phyloP scores from a whole-genome alignment of 1,140 invertebrate genomes.

The Platyscapa corneri region DNA sequence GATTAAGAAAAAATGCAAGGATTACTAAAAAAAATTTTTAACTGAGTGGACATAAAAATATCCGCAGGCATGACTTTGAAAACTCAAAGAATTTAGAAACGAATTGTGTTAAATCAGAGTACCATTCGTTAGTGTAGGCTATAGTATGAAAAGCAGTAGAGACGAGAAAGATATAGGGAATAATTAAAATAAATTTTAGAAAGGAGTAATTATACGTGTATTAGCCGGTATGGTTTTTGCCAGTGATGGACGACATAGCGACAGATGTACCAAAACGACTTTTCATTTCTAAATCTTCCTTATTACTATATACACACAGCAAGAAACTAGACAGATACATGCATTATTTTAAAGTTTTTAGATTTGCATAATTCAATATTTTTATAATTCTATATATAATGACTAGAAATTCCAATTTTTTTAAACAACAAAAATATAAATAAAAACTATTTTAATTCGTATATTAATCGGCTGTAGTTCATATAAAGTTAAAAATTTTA shows the following conservation, averaged over 20 bases:
- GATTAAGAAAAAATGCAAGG: slow-evolving; percentile 24
- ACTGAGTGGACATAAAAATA: neutral
- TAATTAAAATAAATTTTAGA: slow-evolving; percentile 76
- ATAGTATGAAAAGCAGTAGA: neutral
- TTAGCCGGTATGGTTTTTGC: slow-evolving; percentile 68
- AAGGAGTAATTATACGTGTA: slow-evolving; percentile 76
- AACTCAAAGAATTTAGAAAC: slow-evolving; percentile 41
- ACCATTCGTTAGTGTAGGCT: slow-evolving; percentile 41
- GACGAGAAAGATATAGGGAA: slow-evolving; percentile 69
- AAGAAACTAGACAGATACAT: neutral
- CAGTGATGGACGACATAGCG: slow-evolving; percentile 72
- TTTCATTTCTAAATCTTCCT: slow-evolving; percentile 75
- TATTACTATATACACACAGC: slow-evolving; percentile 52
- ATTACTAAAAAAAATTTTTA: slow-evolving; percentile 42
- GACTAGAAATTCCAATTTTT: no score
- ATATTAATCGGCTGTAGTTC: no score
- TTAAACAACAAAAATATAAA: no score
- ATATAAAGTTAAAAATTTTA: no score
- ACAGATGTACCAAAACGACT: slow-evolving; percentile 74
- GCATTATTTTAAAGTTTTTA: neutral
- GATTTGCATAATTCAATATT: neutral
- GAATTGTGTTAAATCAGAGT: slow-evolving; percentile 47
- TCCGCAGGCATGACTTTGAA: neutral
- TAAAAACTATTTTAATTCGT: no score
- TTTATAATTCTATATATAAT: no score